These are phyloP conservation scores for Lamproptera curius DNA, from an alignment of 2,888 invertebrate genomes.

Conservation along the genomic window DNA sequence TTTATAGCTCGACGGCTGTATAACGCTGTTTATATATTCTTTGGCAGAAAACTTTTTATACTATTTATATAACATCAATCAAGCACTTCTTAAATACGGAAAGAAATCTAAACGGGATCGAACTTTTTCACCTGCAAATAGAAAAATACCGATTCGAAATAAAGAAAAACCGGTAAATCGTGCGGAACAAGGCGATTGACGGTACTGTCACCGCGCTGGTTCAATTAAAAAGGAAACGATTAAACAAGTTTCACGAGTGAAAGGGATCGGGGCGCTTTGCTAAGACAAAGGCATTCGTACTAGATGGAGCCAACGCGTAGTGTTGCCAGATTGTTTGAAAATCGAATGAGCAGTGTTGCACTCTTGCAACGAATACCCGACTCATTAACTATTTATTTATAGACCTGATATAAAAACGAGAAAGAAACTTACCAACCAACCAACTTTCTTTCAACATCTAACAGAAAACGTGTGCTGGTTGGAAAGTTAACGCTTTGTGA, in stretches of 20 bases:
- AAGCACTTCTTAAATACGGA: conserved; percentile 5
- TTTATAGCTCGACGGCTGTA: not conserved
- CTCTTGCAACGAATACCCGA: not conserved
- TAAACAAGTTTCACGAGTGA: conserved; percentile 19
- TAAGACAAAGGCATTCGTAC: conserved; percentile 4
- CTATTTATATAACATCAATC: not conserved
- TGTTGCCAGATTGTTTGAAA: conserved; percentile 2
- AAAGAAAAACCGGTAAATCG: conserved; percentile 16
- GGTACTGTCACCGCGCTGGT: conserved; percentile 9
- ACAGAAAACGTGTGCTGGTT: not conserved
- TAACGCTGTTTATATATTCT: not conserved
- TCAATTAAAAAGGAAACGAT: conserved; percentile 14
- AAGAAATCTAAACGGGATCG: conserved; percentile 6
- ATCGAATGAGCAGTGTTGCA: not conserved
- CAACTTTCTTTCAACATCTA: not conserved
- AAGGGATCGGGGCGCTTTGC: conserved; percentile 11
- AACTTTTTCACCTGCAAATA: conserved; percentile 1
- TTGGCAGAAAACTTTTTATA: not conserved
- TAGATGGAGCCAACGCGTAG: conserved; percentile 3
- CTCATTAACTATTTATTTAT: not conserved
- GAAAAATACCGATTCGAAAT: conserved; percentile 4
- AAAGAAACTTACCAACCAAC: not conserved
- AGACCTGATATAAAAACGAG: not conserved
- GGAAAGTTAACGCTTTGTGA: not conserved
- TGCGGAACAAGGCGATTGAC: conserved; percentile 12